Conservation (phyloP, 2,888 invertebrate species). For the Muscina levida region DNA sequence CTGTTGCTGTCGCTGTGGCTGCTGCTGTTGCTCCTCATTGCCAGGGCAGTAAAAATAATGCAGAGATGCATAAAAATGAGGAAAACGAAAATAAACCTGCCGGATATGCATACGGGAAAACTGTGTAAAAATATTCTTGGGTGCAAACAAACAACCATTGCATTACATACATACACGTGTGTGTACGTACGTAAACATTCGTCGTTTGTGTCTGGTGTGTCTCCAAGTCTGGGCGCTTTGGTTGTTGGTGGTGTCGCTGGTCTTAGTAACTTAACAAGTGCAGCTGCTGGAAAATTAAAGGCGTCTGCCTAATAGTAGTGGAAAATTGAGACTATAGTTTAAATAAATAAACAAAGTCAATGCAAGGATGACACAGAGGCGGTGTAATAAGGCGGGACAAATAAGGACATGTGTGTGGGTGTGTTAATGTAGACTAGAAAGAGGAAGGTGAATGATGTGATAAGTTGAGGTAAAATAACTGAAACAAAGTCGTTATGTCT, state of each 20-base stretch:
- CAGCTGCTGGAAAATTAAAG: slow-evolving; percentile 65
- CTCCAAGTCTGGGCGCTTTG: not conserved
- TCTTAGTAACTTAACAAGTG: slow-evolving; percentile 53
- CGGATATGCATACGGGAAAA: slow-evolving; percentile 53
- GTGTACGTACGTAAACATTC: slow-evolving; percentile 24
- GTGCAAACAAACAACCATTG: no score
- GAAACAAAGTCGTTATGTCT: no score
- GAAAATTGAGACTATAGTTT: slow-evolving; percentile 35
- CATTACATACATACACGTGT: slow-evolving; percentile 28
- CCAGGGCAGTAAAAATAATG: slow-evolving; percentile 24
- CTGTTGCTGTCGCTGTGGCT: slow-evolving; percentile 34
- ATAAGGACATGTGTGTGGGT: no score
- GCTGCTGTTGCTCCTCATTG: not conserved
- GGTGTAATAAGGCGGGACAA: not conserved
- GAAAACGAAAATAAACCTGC: slow-evolving; percentile 62
- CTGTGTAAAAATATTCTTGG: slow-evolving; percentile 1
- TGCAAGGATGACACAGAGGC: not conserved
- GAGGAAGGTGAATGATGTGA: not conserved
- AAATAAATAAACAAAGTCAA: slow-evolving; percentile 44
- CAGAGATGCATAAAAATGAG: slow-evolving; percentile 59
- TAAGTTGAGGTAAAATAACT: no score
- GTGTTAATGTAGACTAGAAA: no score
- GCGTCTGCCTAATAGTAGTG: slow-evolving; percentile 50
- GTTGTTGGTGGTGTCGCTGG: not conserved
- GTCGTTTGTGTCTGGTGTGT: not conserved